A percentile compares a stretch with the other conserved stretches of the same genome.
These are phyloP conservation scores for Taenaris catops DNA, from an alignment of 2,888 invertebrate genomes.

Conservation along the genomic window DNA sequence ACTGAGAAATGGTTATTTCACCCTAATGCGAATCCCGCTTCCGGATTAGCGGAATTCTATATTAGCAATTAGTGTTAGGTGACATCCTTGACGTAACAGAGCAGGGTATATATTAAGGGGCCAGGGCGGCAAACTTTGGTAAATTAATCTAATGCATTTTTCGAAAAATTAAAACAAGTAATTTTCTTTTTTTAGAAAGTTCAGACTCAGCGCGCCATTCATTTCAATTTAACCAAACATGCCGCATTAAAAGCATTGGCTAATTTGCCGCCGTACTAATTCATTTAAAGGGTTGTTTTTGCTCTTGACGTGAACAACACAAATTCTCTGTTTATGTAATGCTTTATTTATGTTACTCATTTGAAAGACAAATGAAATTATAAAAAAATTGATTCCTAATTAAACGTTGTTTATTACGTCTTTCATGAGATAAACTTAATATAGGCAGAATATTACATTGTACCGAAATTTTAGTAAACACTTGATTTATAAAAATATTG, in stretches of 20 bases:
- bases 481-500: no score
- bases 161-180: no score
- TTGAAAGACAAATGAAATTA: neutral
- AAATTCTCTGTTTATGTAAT: conserved; percentile 19
- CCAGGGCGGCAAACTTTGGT: no score
- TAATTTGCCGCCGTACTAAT: conserved; percentile 16
- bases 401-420: neutral
- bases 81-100: no score
- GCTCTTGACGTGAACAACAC: conserved; percentile 16
- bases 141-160: no score
- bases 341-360: conserved; percentile 11
- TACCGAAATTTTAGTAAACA: neutral
- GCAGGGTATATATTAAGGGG: no score
- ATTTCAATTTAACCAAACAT: conserved; percentile 6
- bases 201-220: conserved; percentile 1
- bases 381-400: neutral
- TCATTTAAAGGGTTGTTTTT: conserved; percentile 22
- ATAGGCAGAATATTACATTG: neutral
- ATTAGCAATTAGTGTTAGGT: no score
- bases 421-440: neutral
- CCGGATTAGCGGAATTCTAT: no score
- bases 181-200: no score
- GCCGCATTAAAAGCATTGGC: conserved; percentile 12
- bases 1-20: no score
- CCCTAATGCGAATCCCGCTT: no score